These are phyloP conservation scores for Imbricaverruca yamaguchii DNA, from an alignment of 2,888 invertebrate genomes.

Conservation along the genomic window DNA sequence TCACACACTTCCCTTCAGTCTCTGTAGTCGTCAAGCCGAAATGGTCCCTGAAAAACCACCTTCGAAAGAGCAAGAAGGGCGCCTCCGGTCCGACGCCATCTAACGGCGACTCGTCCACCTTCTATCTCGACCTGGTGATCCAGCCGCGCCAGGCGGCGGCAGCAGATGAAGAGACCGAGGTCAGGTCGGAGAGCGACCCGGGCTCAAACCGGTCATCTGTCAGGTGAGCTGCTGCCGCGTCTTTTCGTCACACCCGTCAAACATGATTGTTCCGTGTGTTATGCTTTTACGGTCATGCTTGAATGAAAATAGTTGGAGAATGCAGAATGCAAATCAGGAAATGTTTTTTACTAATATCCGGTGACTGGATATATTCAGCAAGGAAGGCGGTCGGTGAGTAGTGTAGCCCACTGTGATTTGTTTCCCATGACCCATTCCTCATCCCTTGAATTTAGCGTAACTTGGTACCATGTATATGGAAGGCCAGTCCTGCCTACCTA, in stretches of 20 bases:
- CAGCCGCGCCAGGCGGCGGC: background rate
- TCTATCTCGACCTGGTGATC: conserved; percentile 10
- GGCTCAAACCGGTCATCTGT: background rate
- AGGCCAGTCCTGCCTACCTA: no score
- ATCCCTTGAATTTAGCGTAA: no score
- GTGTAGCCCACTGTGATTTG: no score
- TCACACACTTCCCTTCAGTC: background rate
- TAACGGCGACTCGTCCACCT: conserved; percentile 36
- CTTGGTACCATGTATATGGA: no score
- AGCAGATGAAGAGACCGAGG: background rate
- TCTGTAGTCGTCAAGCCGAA: conserved; percentile 26
- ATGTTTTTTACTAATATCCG: no score
- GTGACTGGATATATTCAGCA: no score
- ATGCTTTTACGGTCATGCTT: no score
- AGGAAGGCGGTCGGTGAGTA: no score
- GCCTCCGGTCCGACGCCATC: conserved; percentile 26
- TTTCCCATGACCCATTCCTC: no score
- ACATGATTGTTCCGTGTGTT: no score
- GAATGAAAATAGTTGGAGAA: no score
- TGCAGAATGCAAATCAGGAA: no score
- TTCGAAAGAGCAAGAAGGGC: conserved; percentile 31
- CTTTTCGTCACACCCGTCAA: background rate
- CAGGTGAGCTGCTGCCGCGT: background rate
- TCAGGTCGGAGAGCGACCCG: background rate
- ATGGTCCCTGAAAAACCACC: conserved; percentile 17